These are phyloP conservation scores for Cephus nigrinus DNA, from an alignment of 2,888 invertebrate species.

Conservation along the genomic window DNA sequence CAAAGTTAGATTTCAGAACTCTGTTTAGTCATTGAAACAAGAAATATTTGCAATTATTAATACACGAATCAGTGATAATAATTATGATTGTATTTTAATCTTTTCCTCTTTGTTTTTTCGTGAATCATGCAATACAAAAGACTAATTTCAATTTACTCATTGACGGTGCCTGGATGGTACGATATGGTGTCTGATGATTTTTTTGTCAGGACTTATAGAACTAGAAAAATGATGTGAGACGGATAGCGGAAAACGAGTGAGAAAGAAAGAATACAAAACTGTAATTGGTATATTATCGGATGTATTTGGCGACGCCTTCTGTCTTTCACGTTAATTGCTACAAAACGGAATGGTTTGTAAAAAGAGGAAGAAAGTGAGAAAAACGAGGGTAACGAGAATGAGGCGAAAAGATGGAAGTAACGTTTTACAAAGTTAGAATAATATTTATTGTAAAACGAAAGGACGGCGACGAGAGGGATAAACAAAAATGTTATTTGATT, in stretches of 20 bases:
- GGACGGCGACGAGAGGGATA: neutral
- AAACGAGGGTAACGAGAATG: neutral
- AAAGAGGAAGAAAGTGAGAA: neutral
- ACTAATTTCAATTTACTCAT: neutral
- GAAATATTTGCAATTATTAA: neutral
- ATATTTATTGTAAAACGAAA: conserved; percentile 29
- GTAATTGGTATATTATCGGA: conserved; percentile 21
- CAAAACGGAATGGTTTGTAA: neutral
- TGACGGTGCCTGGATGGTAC: neutral
- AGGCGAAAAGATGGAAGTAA: conserved; percentile 37
- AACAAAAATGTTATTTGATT: neutral
- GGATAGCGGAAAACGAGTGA: neutral
- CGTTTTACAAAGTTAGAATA: conserved; percentile 40
- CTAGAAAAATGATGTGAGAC: neutral
- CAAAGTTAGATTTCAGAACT: neutral
- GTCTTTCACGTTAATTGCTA: conserved; percentile 46
- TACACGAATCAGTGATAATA: neutral
- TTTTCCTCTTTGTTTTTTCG: neutral
- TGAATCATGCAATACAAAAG: neutral
- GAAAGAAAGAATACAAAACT: conserved; percentile 11
- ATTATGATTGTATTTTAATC: neutral
- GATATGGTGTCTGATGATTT: neutral
- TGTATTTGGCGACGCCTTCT: conserved; percentile 35
- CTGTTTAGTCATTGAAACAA: neutral
- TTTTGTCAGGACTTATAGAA: neutral